Base-by-base conservation (phyloP, 2,888 invertebrate genomes). In the Loripinus fragilis region DNA sequence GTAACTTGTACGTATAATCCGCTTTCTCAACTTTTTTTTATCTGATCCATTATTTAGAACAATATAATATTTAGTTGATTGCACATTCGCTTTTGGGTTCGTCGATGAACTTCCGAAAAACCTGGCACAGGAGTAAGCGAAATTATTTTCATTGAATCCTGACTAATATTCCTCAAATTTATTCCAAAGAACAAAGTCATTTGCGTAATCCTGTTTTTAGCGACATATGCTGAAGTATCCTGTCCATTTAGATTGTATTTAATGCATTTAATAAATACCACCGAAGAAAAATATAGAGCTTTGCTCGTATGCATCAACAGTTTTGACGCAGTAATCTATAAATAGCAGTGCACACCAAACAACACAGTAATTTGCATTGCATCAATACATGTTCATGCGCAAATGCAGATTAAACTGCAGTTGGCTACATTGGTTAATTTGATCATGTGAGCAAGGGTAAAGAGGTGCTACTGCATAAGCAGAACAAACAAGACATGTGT, bases 361-460 rank as follows among this genome's bases (percentile, higher is more conserved):
- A 33, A 60, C 60, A 33, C 60, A 60, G 60, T 60, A 60, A 60
- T 60, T 60, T 60, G 60, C 60, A 60, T 60, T 60, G 60, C 60
- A 60, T 60, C 60, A 60, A 60, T 60, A 60, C 60, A 60, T 60
- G 60, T 60, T 60, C 60, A 60, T 60, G 60, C 60, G 60, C 60
- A 60, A 30, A 8, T 60, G 60, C 60, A 60, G 28, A 20, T 60
- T 60, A 2, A 60, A 60, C 33, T 60, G 60, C 60, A 60, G 60
- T 60, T 60, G 60, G 60, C 60, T 60, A 33, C 33, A 60, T 25
- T 1, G 38, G 52, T 25, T 52, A 25, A 52, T 25, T 25, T 23
- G 52, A 52, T 60, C 38, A 38, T 5, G 7, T 8, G 38, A 38
- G 38, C 38, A 8, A 5, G n/a, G n/a, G n/a, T n/a, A n/a, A n/a